phyloP scores from a whole-genome alignment of 2,888 invertebrate species.

The Meganola albula region DNA sequence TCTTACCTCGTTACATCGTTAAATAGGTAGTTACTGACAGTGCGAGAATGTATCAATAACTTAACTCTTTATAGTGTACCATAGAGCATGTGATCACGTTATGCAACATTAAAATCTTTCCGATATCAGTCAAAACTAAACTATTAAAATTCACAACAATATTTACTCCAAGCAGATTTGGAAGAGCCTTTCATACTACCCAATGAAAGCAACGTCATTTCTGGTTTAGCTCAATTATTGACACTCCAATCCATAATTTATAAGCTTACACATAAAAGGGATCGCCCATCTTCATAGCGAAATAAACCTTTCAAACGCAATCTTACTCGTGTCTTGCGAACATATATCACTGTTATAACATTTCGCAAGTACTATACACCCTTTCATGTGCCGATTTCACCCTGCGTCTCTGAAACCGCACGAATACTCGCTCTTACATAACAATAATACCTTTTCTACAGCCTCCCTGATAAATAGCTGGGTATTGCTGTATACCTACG shows the following conservation, averaged over 20 bases:
- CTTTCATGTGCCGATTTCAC: constrained; percentile 54
- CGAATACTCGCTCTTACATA: constrained; percentile 71
- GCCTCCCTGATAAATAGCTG: constrained; percentile 37
- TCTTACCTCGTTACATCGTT: no score
- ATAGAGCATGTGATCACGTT: no score
- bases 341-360: constrained; percentile 62
- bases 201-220: no score
- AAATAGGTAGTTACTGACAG: no score
- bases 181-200: no score
- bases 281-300: constrained; percentile 33
- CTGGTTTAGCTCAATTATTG: no score
- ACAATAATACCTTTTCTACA: constrained; percentile 63
- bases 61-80: no score
- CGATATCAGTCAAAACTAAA: no score
- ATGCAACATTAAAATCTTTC: no score
- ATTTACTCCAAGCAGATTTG: no score
- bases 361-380: constrained; percentile 57
- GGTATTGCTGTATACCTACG: constrained; percentile 20
- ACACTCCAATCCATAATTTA: constrained; percentile 6
- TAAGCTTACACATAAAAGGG: constrained; percentile 18
- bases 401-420: constrained; percentile 63
- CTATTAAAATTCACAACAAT: no score
- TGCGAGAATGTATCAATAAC: no score
- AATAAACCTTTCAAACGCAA: constrained; percentile 57
- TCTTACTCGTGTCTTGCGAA: constrained; percentile 52